phyloP scores from a whole-genome alignment of 2,888 invertebrate genomes.

The Miltochrista miniata region DNA sequence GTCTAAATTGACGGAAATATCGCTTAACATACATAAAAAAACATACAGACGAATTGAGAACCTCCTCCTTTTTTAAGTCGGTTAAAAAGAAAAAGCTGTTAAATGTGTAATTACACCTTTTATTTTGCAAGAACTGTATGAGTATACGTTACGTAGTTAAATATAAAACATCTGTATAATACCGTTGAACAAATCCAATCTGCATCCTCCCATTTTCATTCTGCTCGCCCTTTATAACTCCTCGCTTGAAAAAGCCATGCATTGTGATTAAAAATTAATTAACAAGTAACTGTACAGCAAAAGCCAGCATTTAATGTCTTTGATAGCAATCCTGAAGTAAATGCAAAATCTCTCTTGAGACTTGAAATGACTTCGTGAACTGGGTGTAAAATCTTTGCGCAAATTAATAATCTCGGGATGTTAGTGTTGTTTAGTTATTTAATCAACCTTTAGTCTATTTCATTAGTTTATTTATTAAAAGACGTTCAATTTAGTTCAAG shows the following conservation, averaged over 20 bases:
- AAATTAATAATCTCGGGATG: no score
- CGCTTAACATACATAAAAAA: no score
- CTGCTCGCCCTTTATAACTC: slow-evolving; percentile 3
- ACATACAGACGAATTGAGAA: no score
- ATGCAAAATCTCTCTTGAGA: slow-evolving; percentile 23
- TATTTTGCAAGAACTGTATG: slow-evolving; percentile 6
- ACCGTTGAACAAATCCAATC: slow-evolving; percentile 55
- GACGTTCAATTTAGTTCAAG: no score
- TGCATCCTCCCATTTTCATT: slow-evolving; percentile 29
- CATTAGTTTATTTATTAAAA: no score
- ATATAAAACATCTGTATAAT: slow-evolving; percentile 49
- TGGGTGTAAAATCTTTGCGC: background rate
- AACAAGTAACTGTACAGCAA: slow-evolving; percentile 42
- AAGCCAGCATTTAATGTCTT: slow-evolving; percentile 49
- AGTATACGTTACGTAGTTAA: slow-evolving; percentile 40
- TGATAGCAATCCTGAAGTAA: slow-evolving; percentile 36
- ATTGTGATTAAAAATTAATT: slow-evolving; percentile 73
- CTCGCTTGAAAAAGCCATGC: slow-evolving; percentile 43
- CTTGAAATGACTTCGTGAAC: slow-evolving; percentile 8
- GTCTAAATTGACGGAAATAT: no score
- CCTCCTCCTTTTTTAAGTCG: no score
- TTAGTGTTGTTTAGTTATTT: no score
- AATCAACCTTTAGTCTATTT: no score
- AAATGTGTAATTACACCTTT: no score
- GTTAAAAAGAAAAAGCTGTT: no score